A percentile compares a stretch with the other conserved stretches of the same genome.
These are phyloP conservation scores for Orthosia gothica DNA, from an alignment of 2,888 invertebrate species.

Conservation along the genomic window DNA sequence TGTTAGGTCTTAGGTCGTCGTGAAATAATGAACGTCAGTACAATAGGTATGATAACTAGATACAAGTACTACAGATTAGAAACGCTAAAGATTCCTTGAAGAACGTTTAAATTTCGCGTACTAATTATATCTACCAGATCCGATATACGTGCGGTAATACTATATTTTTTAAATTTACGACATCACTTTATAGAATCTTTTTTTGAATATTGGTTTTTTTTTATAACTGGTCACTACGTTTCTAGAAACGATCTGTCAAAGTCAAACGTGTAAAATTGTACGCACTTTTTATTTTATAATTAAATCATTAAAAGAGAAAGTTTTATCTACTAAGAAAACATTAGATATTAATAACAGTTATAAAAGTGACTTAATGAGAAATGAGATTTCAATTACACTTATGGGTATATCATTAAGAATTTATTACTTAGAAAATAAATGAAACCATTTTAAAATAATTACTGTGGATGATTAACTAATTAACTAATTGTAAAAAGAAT, in stretches of 20 bases:
- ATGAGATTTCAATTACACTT: conserved; percentile 25
- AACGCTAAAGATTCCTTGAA: conserved; percentile 57
- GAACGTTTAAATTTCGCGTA: conserved; percentile 48
- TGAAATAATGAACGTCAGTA: neutral
- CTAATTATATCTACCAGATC: conserved; percentile 40
- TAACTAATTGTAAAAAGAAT: conserved; percentile 5
- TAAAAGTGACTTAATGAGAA: conserved; percentile 12
- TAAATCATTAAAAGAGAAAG: conserved; percentile 28
- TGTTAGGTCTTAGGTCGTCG: neutral
- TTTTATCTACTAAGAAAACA: conserved; percentile 3
- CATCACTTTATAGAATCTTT: neutral
- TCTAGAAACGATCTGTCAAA: neutral
- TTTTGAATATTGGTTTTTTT: neutral
- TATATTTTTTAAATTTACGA: neutral
- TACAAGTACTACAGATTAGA: conserved; percentile 40
- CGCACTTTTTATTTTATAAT: conserved; percentile 14
- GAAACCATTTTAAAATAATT: neutral
- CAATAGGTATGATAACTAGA: conserved; percentile 12
- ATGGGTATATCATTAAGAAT: neutral
- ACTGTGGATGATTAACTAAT: neutral
- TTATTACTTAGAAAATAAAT: neutral
- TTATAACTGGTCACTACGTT: neutral
- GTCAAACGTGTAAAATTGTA: neutral
- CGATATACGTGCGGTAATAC: conserved; percentile 2
- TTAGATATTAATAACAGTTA: conserved; percentile 23